phyloP scores from a whole-genome alignment of 2,113 vertebrate species.

The Petrocephalus zakoni region DNA sequence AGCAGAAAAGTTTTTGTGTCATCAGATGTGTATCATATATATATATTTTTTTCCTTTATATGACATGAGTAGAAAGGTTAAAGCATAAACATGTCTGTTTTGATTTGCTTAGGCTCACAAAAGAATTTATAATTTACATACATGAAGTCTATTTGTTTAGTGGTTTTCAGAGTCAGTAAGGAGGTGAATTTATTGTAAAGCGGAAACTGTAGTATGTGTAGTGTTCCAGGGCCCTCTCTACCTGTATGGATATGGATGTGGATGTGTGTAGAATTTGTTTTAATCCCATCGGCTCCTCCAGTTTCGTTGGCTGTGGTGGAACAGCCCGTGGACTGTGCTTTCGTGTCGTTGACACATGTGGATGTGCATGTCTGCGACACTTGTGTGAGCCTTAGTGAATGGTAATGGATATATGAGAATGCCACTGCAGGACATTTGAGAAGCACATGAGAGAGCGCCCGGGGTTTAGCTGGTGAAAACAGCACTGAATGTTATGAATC shows the following conservation, averaged over 20 bases:
- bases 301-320: neutral
- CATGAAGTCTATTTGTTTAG: neutral
- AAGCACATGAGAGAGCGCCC: neutral
- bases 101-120: neutral
- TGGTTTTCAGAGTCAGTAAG: neutral
- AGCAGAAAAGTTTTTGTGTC: neutral
- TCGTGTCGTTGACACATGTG: neutral
- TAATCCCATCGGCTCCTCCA: neutral
- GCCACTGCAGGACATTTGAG: conserved; percentile 10
- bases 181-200: neutral
- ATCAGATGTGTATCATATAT: neutral
- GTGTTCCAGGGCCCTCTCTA: neutral
- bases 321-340: neutral
- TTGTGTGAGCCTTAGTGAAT: conserved; percentile 3
- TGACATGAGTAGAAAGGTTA: neutral
- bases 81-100: neutral
- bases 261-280: neutral
- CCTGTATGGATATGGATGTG: neutral
- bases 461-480: neutral
- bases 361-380: conserved; percentile 1
- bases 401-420: neutral
- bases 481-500: neutral
- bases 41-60: neutral
- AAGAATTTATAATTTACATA: neutral
- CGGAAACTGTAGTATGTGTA: neutral